These are phyloP conservation scores for Drosophila pseudotakahashii DNA, from an alignment of 2,888 invertebrate species.

Conservation along the genomic window DNA sequence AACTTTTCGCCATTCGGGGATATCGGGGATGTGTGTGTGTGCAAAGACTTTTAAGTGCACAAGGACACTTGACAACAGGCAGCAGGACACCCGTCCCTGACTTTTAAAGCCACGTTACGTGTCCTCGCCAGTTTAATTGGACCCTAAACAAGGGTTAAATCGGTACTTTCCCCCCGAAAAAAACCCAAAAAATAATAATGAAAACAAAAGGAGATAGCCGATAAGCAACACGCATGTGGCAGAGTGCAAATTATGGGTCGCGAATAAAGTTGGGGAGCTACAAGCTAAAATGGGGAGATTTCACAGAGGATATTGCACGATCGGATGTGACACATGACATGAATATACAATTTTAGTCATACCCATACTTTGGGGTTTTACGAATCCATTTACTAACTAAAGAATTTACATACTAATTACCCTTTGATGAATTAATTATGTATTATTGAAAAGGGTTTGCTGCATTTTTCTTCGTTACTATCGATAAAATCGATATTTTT, in stretches of 20 bases:
- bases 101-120: conserved; percentile 54
- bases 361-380: background rate
- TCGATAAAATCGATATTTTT: too few relatives aligned
- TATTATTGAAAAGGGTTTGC: too few relatives aligned
- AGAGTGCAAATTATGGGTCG: conserved; percentile 16
- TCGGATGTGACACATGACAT: background rate
- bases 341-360: conserved; percentile 1
- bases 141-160: conserved; percentile 51
- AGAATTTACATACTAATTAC: background rate
- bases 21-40: conserved; percentile 49
- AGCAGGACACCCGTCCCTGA: conserved; percentile 30
- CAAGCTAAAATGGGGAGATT: background rate
- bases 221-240: conserved; percentile 33
- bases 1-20: conserved; percentile 60
- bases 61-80: conserved; percentile 65
- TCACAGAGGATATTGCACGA: background rate
- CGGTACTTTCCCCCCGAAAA: conserved; percentile 5
- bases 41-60: conserved; percentile 68
- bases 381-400: background rate
- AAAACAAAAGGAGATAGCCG: conserved; percentile 29
- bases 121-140: conserved; percentile 70
- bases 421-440: too few relatives aligned
- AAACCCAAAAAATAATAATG: conserved; percentile 5
- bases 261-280: conserved; percentile 5
- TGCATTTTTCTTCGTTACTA: too few relatives aligned